A percentile compares a stretch with the other conserved stretches of the same genome.
These are phyloP conservation scores for Ormia ochracea DNA, from an alignment of 2,888 invertebrate genomes.

Conservation along the genomic window DNA sequence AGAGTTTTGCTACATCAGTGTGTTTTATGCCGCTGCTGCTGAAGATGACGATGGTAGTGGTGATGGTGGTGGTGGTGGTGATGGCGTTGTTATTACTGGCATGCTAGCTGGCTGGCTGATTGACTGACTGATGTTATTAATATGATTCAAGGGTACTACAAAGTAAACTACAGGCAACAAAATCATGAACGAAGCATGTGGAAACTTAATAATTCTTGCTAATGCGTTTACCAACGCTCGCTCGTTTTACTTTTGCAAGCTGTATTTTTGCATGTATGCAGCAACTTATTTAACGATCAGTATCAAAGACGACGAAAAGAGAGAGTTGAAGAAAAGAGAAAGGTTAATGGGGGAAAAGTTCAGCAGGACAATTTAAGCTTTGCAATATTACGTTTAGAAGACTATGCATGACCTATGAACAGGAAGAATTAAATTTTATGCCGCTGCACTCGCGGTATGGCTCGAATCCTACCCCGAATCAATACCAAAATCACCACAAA, in stretches of 20 bases:
- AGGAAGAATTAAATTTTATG: too few species aligned
- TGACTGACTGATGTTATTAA: conserved; percentile 46
- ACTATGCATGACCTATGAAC: background rate
- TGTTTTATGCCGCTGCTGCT: background rate
- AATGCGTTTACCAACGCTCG: conserved; percentile 35
- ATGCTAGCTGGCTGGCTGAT: background rate
- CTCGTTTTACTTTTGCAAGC: conserved; percentile 1
- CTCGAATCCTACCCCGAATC: too few species aligned
- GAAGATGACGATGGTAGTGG: too few species aligned
- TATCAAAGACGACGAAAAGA: background rate
- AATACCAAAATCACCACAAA: too few species aligned
- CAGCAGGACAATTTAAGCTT: background rate
- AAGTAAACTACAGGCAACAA: conserved; percentile 14
- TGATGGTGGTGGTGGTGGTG: too few species aligned
- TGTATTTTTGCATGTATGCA: background rate
- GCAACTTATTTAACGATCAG: conserved; percentile 27
- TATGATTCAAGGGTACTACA: conserved; percentile 41
- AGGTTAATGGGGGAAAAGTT: background rate
- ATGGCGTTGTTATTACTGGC: background rate
- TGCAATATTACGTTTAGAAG: background rate
- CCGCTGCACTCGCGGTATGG: too few species aligned
- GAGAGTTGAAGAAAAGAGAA: background rate
- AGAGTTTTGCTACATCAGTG: background rate
- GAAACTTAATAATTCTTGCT: conserved; percentile 40
- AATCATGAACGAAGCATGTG: conserved; percentile 28